phyloP scores from a whole-genome alignment of 2,888 invertebrate genomes.

The Chymomyza amoena region DNA sequence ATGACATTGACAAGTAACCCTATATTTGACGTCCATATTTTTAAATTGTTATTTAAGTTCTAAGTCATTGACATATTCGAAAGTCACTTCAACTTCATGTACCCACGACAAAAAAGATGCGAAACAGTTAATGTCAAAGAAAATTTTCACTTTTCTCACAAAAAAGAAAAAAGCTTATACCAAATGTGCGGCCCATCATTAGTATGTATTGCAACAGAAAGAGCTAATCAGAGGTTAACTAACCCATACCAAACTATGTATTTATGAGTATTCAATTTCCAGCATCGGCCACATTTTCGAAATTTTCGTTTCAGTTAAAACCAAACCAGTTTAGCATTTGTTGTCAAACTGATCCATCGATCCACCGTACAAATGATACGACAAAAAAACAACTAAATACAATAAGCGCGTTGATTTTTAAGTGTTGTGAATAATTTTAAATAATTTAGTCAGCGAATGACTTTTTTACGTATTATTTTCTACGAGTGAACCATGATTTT shows the following conservation, averaged over 20 bases:
- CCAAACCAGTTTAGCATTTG: slow-evolving; percentile 60
- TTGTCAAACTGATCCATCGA: slow-evolving; percentile 64
- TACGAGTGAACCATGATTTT: slow-evolving; percentile 28
- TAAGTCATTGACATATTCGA: background rate
- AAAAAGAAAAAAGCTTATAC: slow-evolving; percentile 38
- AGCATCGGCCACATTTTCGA: slow-evolving; percentile 58
- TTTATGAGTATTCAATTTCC: slow-evolving; percentile 65
- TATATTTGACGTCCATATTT: too few relatives aligned
- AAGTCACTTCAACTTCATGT: slow-evolving; percentile 35
- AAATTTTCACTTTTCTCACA: slow-evolving; percentile 54
- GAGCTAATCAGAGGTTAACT: slow-evolving; percentile 51
- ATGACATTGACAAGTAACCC: too few relatives aligned
- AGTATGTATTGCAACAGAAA: slow-evolving; percentile 50
- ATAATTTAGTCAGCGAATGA: slow-evolving; percentile 57
- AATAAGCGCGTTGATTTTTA: slow-evolving; percentile 69
- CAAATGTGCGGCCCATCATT: slow-evolving; percentile 9
- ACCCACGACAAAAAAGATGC: slow-evolving; percentile 56
- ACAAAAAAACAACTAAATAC: slow-evolving; percentile 39
- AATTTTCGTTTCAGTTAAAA: slow-evolving; percentile 40
- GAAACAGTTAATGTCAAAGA: slow-evolving; percentile 47
- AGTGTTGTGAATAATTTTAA: slow-evolving; percentile 73
- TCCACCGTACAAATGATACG: slow-evolving; percentile 20
- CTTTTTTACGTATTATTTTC: slow-evolving; percentile 61
- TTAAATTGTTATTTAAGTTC: background rate
- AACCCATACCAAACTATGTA: slow-evolving; percentile 52